Evolutionary conservation across 1,140 invertebrate genomes (phyloP).

Genomic region (Diorhabda carinulata): DNA sequence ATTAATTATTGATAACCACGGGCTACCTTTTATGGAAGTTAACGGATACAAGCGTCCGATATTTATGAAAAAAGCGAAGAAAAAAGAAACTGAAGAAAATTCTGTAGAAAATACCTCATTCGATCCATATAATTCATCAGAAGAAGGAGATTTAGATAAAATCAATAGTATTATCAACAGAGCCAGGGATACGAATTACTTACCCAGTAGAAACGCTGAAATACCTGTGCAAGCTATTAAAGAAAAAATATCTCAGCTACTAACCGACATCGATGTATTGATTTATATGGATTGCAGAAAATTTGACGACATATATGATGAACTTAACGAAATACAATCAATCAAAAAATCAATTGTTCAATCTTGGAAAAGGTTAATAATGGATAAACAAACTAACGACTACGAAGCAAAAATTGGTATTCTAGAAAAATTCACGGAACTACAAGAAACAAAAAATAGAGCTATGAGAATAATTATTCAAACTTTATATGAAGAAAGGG

Average conservation of each 20-base stretch:
- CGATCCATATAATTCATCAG: slow-evolving; percentile 14
- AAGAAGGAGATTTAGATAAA: slow-evolving; percentile 25
- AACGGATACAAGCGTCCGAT: slow-evolving; percentile 36
- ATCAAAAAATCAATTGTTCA: slow-evolving; percentile 28
- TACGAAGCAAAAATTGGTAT: slow-evolving; percentile 30
- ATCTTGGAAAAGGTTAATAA: slow-evolving; percentile 36
- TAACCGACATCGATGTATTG: slow-evolving; percentile 34
- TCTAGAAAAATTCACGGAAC: slow-evolving; percentile 31
- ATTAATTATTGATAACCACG: slow-evolving; percentile 39
- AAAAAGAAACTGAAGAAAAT: background rate
- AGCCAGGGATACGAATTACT: slow-evolving; percentile 15
- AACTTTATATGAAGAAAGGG: slow-evolving; percentile 21
- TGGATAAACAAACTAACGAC: slow-evolving; percentile 32
- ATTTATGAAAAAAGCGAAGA: slow-evolving; percentile 4
- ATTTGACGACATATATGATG: slow-evolving; percentile 31
- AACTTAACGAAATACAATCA: slow-evolving; percentile 30
- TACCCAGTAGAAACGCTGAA: slow-evolving; percentile 2
- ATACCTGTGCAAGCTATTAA: slow-evolving; percentile 34
- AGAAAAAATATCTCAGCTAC: slow-evolving; percentile 32
- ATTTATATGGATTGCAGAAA: slow-evolving; percentile 32
- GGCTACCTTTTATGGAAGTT: slow-evolving; percentile 38
- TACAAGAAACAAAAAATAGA: slow-evolving; percentile 32
- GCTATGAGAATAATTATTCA: slow-evolving; percentile 28
- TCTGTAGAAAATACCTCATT: background rate
- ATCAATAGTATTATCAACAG: slow-evolving; percentile 25